Evolutionary conservation across 92 coral and sea anemone species (phyloP), one percentile per base, ranked within the genome.

Genomic region (Epizoanthus stellaris): DNA sequence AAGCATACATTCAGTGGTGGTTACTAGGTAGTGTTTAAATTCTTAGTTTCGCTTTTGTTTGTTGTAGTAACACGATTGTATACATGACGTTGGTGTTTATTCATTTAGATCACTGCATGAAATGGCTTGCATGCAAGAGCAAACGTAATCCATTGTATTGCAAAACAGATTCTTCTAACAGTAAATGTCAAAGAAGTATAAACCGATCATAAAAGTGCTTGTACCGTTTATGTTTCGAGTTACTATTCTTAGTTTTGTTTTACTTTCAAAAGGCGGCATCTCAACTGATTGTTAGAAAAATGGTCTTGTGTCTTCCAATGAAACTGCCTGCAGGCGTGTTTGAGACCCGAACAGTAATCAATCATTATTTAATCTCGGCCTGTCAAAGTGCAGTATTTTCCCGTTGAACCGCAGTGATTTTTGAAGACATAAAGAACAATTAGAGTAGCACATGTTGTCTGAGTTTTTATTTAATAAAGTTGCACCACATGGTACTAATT

Each of bases 371-470:
- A 60, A 36, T 60, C 54, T 68, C 58, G 12, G 14, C 40, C 3
- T 64, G 59, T 20, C n/a, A 23, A 21, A 67, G 14, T 42, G 42
- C 4, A 43, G 43, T 60, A 25, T 16, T 9, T 36, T n/a, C 42
- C 47, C 57, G 7, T 79, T 63, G 25, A 63, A 79, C 72, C 71
- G 23, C 57, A 63, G 21, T 42, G 72, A 40, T 79, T 76, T 59
- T 38, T n/a, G n/a, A 79, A 40, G 42, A 1, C 82, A 58, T 14
- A 14, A 17, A 63, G 60, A 62, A 79, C 83, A 79, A 79, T n/a
- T 79, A n/a, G 70, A n/a, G 15, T 12, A 79, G 53, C 83, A 79
- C 83, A 62, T 79, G 83, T 70, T 20, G 83, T 45, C 83, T 79
- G 38, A 45, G 13, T 17, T 56, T 17, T 3, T 39, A 70, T 62